Base-by-base conservation (phyloP, 2,797 vertebrate genomes). In the Sebastolobus alascanus region DNA sequence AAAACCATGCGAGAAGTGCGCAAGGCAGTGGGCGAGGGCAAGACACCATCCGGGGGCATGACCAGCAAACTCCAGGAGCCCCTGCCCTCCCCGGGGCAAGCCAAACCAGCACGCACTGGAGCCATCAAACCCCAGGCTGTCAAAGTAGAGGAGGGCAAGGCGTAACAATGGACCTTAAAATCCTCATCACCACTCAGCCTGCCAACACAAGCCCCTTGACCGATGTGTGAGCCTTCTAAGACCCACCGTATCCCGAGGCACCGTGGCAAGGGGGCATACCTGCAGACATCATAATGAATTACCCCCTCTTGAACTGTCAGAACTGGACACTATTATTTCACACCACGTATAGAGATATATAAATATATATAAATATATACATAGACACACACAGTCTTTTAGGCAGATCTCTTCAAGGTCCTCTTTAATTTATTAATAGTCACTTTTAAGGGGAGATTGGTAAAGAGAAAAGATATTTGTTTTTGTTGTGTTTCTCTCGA, bases 71-170 rank as follows among this genome's bases (percentile, higher is more conserved):
- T 98, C 91, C 97, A 97, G 89, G 98, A 99, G 76, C 90, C 95
- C 67, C 87, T 95, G 9, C 63, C 96, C 22, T 80, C 94, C 75
- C 31, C 85, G 6, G 77, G 96, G 71, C 97, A 96, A 91, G 92
- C 96, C 93, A 98, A 98, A 94, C 96, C 96, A 33, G 93, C 96
- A 88, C 97, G 97, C 87, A 97, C 97, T 0, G 97, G 97, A 94
- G 95, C 97, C 3, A 97, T 99, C 95, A 98, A 99, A 95, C 97
- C 98, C 87, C 97, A 97, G 93, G 95, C 96, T 6, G 96, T 97
- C 84, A 97, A 97, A 95, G 96, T 97, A 90, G 98, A 99, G 94
- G 97, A 98, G 92, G 97, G 97, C 91, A 97, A 97, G 94, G 97
- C 97, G 82, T 99, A 96, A 93, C 75, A 86, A 90, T 85, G 91